These are phyloP conservation scores for Habropoda laboriosa DNA, from an alignment of 1,140 invertebrate species.

Conservation along the genomic window DNA sequence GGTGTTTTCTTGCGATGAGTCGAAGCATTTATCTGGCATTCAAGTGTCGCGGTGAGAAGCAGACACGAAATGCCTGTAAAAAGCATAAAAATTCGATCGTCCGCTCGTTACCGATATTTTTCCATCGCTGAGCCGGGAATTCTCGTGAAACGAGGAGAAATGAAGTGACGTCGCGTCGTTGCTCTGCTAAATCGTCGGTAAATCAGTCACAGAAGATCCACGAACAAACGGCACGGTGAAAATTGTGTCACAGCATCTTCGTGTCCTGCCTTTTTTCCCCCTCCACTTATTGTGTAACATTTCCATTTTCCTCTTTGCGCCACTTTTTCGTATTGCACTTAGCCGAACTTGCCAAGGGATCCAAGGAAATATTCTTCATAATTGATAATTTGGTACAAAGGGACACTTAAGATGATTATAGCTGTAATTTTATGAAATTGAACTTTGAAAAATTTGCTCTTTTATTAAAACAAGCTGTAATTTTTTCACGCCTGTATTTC, in stretches of 20 bases:
- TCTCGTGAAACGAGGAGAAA: not conserved
- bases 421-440: too few species aligned
- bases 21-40: slow-evolving; percentile 22
- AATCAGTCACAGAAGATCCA: slow-evolving; percentile 11
- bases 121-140: not conserved
- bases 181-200: not conserved
- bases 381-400: too few species aligned
- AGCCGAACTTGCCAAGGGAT: too few species aligned
- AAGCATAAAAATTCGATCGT: slow-evolving; percentile 30
- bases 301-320: not conserved
- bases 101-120: slow-evolving; percentile 29
- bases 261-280: not conserved
- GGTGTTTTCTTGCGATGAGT: slow-evolving; percentile 29
- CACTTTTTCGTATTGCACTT: too few species aligned
- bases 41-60: slow-evolving; percentile 14
- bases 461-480: too few species aligned
- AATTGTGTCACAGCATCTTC: not conserved
- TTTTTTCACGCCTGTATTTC: too few species aligned
- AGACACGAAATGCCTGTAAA: slow-evolving; percentile 12
- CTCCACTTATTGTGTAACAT: too few species aligned
- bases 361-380: too few species aligned
- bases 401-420: too few species aligned
- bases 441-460: too few species aligned
- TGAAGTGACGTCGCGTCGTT: not conserved
- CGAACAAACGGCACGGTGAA: not conserved